Percentiles rank a stretch among this genome's conserved stretches.
phyloP scores from a whole-genome alignment of 2,888 invertebrate genomes.

The Thera britannica region DNA sequence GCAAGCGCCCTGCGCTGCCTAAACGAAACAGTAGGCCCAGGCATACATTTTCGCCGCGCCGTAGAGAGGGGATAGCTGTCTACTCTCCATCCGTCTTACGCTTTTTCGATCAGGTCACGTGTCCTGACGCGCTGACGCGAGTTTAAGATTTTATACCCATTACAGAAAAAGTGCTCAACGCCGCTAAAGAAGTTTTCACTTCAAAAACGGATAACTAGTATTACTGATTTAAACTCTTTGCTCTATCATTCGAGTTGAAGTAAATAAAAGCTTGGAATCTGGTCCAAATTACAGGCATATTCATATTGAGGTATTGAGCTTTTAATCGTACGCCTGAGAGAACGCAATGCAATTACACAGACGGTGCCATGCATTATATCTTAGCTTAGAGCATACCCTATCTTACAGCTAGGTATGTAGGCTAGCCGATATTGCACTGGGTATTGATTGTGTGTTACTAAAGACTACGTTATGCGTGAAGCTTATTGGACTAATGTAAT shows the following conservation, averaged over 20 bases:
- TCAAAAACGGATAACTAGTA: too few species aligned
- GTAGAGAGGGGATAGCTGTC: too few species aligned
- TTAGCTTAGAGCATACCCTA: slow-evolving; percentile 9
- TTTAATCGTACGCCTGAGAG: slow-evolving; percentile 20
- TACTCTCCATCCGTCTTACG: too few species aligned
- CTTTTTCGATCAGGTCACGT: too few species aligned
- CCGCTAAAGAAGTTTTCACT: too few species aligned
- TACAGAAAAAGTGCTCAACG: too few species aligned
- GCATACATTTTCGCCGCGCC: too few species aligned
- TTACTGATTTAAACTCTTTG: too few species aligned
- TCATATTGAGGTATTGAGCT: slow-evolving; percentile 5
- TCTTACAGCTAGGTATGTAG: slow-evolving; percentile 7
- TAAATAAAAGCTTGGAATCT: slow-evolving; percentile 12
- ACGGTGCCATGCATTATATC: slow-evolving; percentile 13
- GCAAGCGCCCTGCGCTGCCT: too few species aligned
- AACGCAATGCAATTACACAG: slow-evolving; percentile 27
- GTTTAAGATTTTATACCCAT: too few species aligned
- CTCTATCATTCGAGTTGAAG: background rate
- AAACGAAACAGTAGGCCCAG: too few species aligned
- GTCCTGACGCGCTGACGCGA: too few species aligned
- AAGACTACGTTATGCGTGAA: background rate
- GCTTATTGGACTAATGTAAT: background rate
- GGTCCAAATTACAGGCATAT: slow-evolving; percentile 17
- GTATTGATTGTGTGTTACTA: slow-evolving; percentile 21
- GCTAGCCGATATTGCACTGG: background rate